Conservation (phyloP, 2,888 invertebrate species). For the Sminthurinus aureus region DNA sequence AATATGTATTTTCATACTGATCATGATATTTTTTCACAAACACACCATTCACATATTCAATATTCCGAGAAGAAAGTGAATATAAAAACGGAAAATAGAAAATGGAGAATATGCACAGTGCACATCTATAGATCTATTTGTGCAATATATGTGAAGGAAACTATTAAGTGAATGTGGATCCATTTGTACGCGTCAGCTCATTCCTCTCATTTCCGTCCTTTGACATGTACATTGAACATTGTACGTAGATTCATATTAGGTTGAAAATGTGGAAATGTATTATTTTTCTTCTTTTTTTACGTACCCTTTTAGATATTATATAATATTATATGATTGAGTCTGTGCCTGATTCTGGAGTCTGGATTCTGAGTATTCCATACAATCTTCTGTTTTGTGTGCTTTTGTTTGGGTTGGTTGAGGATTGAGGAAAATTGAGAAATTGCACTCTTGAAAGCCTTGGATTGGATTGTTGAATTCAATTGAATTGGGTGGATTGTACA, state of each 20-base stretch:
- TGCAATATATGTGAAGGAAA: neutral
- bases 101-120: neutral
- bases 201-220: neutral
- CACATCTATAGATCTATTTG: neutral
- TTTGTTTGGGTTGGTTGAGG: neutral
- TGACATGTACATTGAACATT: neutral
- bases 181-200: neutral
- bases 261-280: neutral
- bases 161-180: neutral
- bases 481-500: neutral
- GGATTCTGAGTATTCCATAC: too few relatives aligned
- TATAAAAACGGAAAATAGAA: too few relatives aligned
- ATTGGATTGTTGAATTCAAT: conserved; percentile 3
- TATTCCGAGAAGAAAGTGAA: too few relatives aligned
- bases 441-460: conserved; percentile 3
- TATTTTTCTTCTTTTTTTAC: neutral
- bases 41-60: neutral
- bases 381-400: neutral
- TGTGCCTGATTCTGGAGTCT: too few relatives aligned
- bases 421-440: conserved; percentile 13
- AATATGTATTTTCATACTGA: conserved; percentile 2
- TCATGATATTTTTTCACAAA: neutral
- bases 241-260: too few relatives aligned
- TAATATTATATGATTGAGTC: too few relatives aligned
- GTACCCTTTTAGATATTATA: neutral